phyloP scores from a whole-genome alignment of 2,113 vertebrate species.

The Fukomys damarensis region DNA sequence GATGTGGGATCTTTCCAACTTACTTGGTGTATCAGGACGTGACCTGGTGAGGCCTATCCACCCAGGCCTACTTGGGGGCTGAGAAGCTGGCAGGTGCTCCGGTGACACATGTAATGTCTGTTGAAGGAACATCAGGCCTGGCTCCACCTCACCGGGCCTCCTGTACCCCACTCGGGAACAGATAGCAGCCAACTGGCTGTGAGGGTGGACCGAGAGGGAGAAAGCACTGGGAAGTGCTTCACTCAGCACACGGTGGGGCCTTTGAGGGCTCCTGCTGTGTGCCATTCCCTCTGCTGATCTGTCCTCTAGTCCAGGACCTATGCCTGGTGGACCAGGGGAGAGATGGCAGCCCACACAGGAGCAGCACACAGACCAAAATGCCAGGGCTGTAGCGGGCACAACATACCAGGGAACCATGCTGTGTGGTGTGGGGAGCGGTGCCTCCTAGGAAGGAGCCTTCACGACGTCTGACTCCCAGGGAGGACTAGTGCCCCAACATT shows the following conservation, averaged over 20 bases:
- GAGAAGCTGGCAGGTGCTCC: background rate
- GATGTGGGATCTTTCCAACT: background rate
- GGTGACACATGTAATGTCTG: background rate
- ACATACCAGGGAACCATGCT: background rate
- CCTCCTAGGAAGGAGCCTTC: background rate
- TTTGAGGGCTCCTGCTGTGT: background rate
- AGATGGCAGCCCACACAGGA: no score
- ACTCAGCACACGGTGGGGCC: no score
- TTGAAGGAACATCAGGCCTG: background rate
- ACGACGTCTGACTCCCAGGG: background rate
- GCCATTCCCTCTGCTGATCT: background rate
- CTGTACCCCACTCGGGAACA: background rate
- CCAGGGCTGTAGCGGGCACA: rapidly evolving
- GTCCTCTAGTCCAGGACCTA: background rate
- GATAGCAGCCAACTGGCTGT: background rate
- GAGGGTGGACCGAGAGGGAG: background rate
- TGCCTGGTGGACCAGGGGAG: background rate
- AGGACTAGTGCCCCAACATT: background rate
- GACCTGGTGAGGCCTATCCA: background rate
- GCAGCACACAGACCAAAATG: rapidly evolving
- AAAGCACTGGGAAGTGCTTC: background rate
- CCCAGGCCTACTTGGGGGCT: background rate
- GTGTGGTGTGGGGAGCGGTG: rapidly evolving
- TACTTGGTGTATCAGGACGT: background rate
- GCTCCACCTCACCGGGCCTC: background rate